Base-by-base conservation (phyloP, 1,140 invertebrate genomes). In the Proales similis region DNA sequence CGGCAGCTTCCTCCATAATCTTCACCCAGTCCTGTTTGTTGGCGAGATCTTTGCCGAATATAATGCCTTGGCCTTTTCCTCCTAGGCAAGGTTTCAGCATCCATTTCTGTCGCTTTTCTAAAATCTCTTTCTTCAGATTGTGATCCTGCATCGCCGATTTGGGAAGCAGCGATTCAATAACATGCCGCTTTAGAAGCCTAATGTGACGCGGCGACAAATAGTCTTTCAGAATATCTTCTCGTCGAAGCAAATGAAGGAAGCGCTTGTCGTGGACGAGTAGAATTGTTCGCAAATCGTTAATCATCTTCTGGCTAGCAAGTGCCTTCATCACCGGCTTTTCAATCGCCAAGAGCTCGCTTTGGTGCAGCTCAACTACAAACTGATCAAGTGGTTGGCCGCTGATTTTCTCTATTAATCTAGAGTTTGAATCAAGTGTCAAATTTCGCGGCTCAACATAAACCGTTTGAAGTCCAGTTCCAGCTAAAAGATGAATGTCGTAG, bases 201-300 rank as follows among this genome's bases (percentile, higher is more conserved):
- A 27, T 12, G 29, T 57, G 27, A 4, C 17, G 12, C 6, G 24
- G 9, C n/a, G 11, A 27, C 3, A 57, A 12, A 26, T 57, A 57
- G 32, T 57, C 49, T 7, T 29, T 17, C 43, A 57, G 24, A 20
- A 57, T 39, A n/a, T 57, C 49, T 27, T 57, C 49, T 39, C 36
- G 17, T 5, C 24, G 29, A 14, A 57, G 20, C n/a, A 57, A 26
- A 38, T 38, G 14, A 12, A 61, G 36, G 33, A 61, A 61, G 6
- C 53, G 38, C 36, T 61, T 61, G 47, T 61, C 53, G 36, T 61
- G 53, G 22, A 61, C 17, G 7, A 61, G 6, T 32, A 61, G 47
- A 22, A 61, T 61, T 5, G 53, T 61, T 45, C 53, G 9, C 14
- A 61, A 61, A 61, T 61, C 53, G 7, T 61, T 61, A 3, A 61